Evolutionary conservation across 2,797 vertebrate species (phyloP), one percentile per base, ranked within the genome.

Genomic region (Sorex maritimensis): DNA sequence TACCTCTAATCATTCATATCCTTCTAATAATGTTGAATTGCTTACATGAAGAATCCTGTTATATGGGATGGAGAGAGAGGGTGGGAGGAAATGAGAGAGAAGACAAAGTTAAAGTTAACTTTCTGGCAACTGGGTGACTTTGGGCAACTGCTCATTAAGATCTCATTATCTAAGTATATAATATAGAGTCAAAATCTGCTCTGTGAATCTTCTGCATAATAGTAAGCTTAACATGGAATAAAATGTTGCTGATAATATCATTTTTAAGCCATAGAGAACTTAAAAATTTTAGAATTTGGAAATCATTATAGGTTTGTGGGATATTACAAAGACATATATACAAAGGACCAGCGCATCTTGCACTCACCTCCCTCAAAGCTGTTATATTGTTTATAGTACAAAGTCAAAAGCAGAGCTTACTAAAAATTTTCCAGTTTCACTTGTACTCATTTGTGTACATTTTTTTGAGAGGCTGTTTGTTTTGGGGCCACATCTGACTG

Each of bases 21-120:
- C 90, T 92, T 55, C 52, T 73, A 41, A 19, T 92, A 68, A 15
- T 79, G 23, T 28, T 79, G 87, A 92, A 30, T 90, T 85, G 34
- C 49, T 85, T 68, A 81, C 23, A 67, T 73, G 78, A 65, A 88
- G 67, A 41, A 88, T 84, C 80, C 67, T 81, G 21, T 14, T 63
- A 14, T 1, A 0, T 75, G 71, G 13, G 30, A 49, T 81, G 38
- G 82, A 74, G 14, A 67, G 28, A 72, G 49, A 55, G n/a, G 75
- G 26, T 44, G 19, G 28, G 52, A 55, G 52, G 17, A 17, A 14
- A 14, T 1, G 52, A 55, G 52, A 55, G 17, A 55, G 13, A 14
- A 17, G 0, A 55, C 52, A 55, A 55, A 55, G 52, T 5, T 55
- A 17, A 55, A 17, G 52, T 55, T 55, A 55, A 55, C 52, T 55